Evolutionary conservation across 2,797 vertebrate species (phyloP), one percentile per base, ranked within the genome.

Genomic region (Pipistrellus nathusii): DNA sequence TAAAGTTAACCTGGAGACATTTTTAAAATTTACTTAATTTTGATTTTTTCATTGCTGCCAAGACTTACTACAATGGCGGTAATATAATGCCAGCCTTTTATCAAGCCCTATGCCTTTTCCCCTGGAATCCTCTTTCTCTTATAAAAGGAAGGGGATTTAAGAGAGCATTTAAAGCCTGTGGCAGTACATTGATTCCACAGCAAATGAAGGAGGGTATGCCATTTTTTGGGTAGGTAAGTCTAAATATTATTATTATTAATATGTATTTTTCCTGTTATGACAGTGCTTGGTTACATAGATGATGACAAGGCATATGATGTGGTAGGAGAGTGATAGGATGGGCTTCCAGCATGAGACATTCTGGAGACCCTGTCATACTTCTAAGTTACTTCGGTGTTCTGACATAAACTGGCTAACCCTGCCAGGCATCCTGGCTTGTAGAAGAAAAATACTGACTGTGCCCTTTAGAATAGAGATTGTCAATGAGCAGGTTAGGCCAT

Each of bases 1-100:
- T 78, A 41, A 88, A 78, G 30, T 90, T 77, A 90, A 76, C 73
- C 53, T 94, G 46, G 32, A 93, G 20, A 87, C n/a, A 48, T 27
- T 44, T 87, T 64, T 87, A 90, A 90, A 94, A 71, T 76, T 13
- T 32, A n/a, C 32, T 69, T 87, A 12, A 38, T 59, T 68, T 72
- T 73, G 13, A 32, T 68, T 68, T 68, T 78, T 72, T 84, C 59
- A 62, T 53, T 91, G 77, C 82, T 87, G 82, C 77, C 75, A 44
- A 10, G 32, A n/a, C 20, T 85, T 76, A 53, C 41, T 94, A 35
- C 32, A 68, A 0, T 81, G 68, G 27, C 4, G 1, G 9, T 85
- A 66, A 92, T 84, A 55, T 68, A 90, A 18, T 78, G 35, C 38
- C 69, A 14, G 69, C 53, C 32, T 91, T 48, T 27, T 71, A 59